Evolutionary conservation across 2,888 invertebrate species (phyloP), one percentile per base, ranked within the genome.

Genomic region (Rhorus exstirpatorius): DNA sequence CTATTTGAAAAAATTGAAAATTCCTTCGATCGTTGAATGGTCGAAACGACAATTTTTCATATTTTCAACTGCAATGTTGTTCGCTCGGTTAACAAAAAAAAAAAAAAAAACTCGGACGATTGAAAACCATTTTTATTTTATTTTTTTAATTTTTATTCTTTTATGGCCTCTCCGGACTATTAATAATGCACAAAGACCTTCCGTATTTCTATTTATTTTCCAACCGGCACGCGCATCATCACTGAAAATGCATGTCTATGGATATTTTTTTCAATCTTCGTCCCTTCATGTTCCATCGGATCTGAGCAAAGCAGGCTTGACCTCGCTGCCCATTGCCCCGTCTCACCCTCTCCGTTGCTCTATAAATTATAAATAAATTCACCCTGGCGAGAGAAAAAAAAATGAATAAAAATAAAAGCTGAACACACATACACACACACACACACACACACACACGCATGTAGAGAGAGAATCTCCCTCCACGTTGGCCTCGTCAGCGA

Each of bases 311-410:
- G 77, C 67, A 49, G 68, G 78, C 55, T 49, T 74, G 78, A 70
- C 81, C 78, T 81, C 81, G 81, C 46, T 68, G 68, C 41, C 68
- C 46, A 67, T 67, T 58, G 53, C 26, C 53, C 63, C 46, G 58
- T 46, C 68, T 78, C 78, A 41, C 74, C 68, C 78, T 82, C 78
- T 35, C 58, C 70, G 74, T 67, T 70, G 78, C 58, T 82, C 78
- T 74, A 79, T 82, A 79, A 82, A 79, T 82, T 82, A 82, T 82
- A 82, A 82, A 82, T 82, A 82, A 78, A 82, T 78, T 79, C 60
- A 78, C 61, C 61, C 58, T 44, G 41, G 41, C 6, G 63, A 26
- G 78, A 31, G 35, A 17, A 65, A 49, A 49, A 19, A 26, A 58
- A n/a, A n/a, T n/a, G n/a, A 67, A 70, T 60, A 58, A 49, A 60